Evolutionary conservation across 2,797 vertebrate genomes (phyloP).

Genomic region (Peromyscus attwateri): DNA sequence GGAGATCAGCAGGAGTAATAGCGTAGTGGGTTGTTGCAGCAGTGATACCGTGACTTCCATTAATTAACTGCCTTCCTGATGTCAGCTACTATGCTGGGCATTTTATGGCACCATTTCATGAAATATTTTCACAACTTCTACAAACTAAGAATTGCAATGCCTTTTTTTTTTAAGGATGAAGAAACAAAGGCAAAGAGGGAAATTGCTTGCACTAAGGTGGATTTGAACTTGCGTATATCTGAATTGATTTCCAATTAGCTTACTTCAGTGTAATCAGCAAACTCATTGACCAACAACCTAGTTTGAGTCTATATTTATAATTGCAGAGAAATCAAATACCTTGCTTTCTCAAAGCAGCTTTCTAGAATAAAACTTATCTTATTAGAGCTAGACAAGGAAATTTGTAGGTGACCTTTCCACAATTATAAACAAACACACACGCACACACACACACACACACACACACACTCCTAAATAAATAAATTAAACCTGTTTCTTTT

Average conservation of each 20-base stretch:
- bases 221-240: neutral
- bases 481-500: too few species aligned
- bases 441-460: neutral
- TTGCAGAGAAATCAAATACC: neutral
- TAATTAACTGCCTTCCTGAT: constrained; percentile 47
- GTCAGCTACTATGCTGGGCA: neutral
- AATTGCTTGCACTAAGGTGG: neutral
- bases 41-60: neutral
- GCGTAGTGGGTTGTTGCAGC: neutral
- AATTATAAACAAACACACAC: neutral
- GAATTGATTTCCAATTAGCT: constrained; percentile 34
- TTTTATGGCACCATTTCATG: constrained; percentile 14
- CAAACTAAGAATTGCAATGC: neutral
- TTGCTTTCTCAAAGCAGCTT: neutral
- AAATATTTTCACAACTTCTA: constrained; percentile 16
- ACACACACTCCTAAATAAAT: too few species aligned
- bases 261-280: neutral
- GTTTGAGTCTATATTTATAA: neutral
- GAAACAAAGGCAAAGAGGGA: neutral
- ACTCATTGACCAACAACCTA: neutral
- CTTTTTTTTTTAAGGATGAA: neutral
- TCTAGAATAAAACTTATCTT: constrained; percentile 3
- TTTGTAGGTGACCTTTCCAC: neutral
- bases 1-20: constrained; percentile 4
- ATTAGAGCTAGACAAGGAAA: neutral